Conservation (phyloP, 2,888 invertebrate genomes). For the Polyommatus iphigenia region DNA sequence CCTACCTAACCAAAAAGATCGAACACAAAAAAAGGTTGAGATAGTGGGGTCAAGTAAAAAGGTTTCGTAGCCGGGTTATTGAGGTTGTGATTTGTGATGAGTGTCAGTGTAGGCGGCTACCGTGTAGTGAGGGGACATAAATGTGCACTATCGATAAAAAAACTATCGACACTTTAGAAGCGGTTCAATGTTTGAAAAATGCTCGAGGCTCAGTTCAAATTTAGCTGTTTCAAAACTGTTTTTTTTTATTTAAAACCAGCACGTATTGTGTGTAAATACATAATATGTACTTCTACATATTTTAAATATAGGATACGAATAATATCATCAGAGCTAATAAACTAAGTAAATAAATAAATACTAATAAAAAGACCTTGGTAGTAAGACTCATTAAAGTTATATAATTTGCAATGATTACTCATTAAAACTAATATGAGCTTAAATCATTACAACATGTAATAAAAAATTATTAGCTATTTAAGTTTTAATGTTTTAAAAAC, state of each 20-base stretch:
- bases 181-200: slow-evolving; percentile 11
- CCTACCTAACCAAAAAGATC: not conserved
- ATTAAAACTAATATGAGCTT: slow-evolving; percentile 2
- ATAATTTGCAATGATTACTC: not conserved
- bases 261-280: not conserved
- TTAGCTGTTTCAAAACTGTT: not conserved
- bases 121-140: slow-evolving; percentile 45
- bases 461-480: slow-evolving; percentile 4
- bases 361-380: not conserved
- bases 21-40: not conserved
- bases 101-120: slow-evolving; percentile 63
- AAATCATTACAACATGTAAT: not conserved
- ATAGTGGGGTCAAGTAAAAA: slow-evolving; percentile 21
- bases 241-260: not conserved
- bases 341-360: not conserved
- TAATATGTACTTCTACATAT: not conserved
- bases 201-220: slow-evolving; percentile 1
- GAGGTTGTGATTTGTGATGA: slow-evolving; percentile 65
- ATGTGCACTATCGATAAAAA: slow-evolving; percentile 33
- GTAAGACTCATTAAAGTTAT: not conserved
- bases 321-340: not conserved
- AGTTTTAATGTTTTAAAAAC: not conserved
- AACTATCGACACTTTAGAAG: slow-evolving; percentile 4
- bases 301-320: not conserved
- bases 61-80: slow-evolving; percentile 14